Conservation (phyloP, 2,113 vertebrate genomes). For the Actenoides lindsayi region DNA sequence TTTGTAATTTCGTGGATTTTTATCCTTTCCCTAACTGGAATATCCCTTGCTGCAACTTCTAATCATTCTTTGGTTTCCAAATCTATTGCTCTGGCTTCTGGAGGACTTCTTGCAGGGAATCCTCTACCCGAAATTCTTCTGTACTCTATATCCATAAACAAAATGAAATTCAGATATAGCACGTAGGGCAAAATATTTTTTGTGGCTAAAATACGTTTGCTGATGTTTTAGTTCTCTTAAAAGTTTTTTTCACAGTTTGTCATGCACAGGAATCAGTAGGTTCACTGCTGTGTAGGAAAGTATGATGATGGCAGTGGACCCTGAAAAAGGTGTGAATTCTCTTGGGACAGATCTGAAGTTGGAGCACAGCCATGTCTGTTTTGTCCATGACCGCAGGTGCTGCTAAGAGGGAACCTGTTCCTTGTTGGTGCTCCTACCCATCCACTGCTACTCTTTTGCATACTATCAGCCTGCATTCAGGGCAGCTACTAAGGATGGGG, state of each 20-base stretch:
- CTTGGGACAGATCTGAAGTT: too few relatives aligned
- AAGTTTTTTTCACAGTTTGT: background rate
- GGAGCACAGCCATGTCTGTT: background rate
- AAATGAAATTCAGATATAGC: background rate
- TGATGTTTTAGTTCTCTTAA: background rate
- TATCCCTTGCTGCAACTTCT: background rate
- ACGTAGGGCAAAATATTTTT: background rate
- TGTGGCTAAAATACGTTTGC: background rate
- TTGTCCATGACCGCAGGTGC: too few relatives aligned
- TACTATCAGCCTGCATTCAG: fast-evolving
- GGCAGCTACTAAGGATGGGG: background rate
- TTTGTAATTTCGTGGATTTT: background rate
- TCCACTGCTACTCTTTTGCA: background rate
- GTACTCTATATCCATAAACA: background rate
- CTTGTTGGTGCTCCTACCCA: too few relatives aligned
- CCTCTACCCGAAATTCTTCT: background rate
- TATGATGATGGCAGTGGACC: background rate
- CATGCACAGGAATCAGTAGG: fast-evolving
- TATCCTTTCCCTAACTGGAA: background rate
- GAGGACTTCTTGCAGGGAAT: background rate
- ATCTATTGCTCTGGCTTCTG: background rate
- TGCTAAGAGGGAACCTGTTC: fast-evolving
- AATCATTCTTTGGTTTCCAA: background rate
- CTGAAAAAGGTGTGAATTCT: background rate
- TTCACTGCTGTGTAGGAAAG: background rate